Evolutionary conservation across 2,113 vertebrate species (phyloP).

Genomic region (Prochilodus magdalenae): DNA sequence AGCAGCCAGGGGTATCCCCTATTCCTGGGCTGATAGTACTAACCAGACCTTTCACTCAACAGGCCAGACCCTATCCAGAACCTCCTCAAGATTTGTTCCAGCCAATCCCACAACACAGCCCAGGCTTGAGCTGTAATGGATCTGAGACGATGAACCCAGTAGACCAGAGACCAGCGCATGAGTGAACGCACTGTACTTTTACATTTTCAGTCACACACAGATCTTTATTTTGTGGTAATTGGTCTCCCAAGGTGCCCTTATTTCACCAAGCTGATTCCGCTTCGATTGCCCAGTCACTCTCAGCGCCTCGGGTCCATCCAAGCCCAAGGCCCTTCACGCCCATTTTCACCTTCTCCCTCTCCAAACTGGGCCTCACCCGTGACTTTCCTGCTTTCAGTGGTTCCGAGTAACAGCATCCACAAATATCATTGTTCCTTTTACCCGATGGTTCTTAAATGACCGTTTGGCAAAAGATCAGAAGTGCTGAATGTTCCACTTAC

Average conservation of each 20-base stretch:
- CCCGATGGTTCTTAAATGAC: no score
- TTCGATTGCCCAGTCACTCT: constrained; percentile 50
- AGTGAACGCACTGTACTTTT: constrained; percentile 42
- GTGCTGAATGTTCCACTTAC: no score
- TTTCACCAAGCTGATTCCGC: constrained; percentile 51
- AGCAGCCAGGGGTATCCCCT: constrained; percentile 25
- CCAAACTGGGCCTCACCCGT: constrained; percentile 10
- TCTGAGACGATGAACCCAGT: constrained; percentile 50
- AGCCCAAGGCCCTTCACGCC: constrained; percentile 34
- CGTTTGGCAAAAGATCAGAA: no score
- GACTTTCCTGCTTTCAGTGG: neutral
- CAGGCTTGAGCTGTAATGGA: constrained; percentile 43
- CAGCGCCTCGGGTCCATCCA: constrained; percentile 44
- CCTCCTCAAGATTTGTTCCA: constrained; percentile 23
- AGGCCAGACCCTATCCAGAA: constrained; percentile 36
- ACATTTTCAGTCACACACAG: constrained; percentile 31
- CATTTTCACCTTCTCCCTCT: constrained; percentile 44
- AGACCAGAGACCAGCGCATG: constrained; percentile 50
- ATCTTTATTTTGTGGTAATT: constrained; percentile 47
- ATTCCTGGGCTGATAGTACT: constrained; percentile 21
- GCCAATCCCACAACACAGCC: constrained; percentile 43
- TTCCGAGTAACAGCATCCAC: neutral
- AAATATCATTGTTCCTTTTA: neutral
- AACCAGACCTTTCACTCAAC: constrained; percentile 33
- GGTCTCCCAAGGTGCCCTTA: constrained; percentile 52